A percentile compares a stretch with the other conserved stretches of the same genome.
phyloP scores from a whole-genome alignment of 2,113 vertebrate species.

The Corythornis vintsioides region DNA sequence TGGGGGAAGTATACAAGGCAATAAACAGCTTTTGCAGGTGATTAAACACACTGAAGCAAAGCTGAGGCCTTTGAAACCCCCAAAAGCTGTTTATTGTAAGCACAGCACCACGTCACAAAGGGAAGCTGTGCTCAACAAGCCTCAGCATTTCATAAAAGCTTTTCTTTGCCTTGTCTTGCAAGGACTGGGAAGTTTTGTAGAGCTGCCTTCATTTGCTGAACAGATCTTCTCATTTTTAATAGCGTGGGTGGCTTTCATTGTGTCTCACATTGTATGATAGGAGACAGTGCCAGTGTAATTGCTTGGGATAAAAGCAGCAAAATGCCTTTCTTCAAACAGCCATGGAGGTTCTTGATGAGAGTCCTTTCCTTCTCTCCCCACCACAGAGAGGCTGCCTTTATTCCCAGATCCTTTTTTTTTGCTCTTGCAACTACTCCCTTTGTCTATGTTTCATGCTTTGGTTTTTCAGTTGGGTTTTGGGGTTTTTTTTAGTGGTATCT shows the following conservation, averaged over 20 bases:
- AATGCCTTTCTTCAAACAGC: not conserved
- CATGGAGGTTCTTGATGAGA: not conserved
- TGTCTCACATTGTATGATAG: not conserved
- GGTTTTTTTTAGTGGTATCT: not conserved
- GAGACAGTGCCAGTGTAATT: slow-evolving; percentile 20
- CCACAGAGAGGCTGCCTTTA: not conserved
- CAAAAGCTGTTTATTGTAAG: slow-evolving; percentile 53
- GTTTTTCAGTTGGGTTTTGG: not conserved
- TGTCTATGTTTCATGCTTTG: not conserved
- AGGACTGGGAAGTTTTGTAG: not conserved
- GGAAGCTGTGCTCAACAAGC: slow-evolving; percentile 25
- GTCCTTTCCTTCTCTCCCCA: not conserved
- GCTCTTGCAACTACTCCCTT: not conserved
- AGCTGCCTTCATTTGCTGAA: not conserved
- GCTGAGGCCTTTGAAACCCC: slow-evolving; percentile 39
- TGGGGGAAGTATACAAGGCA: slow-evolving; percentile 49
- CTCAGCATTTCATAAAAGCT: slow-evolving; percentile 28
- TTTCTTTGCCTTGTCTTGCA: not conserved
- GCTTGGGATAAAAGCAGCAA: slow-evolving; percentile 29
- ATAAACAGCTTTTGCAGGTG: slow-evolving; percentile 56
- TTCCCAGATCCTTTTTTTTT: not conserved
- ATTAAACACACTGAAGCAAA: slow-evolving; percentile 63
- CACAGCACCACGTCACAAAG: not conserved
- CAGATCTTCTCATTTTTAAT: not conserved
- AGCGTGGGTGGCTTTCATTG: not conserved